Evolutionary conservation across 2,797 vertebrate genomes (phyloP).

Genomic region (Gymnodraco acuticeps): DNA sequence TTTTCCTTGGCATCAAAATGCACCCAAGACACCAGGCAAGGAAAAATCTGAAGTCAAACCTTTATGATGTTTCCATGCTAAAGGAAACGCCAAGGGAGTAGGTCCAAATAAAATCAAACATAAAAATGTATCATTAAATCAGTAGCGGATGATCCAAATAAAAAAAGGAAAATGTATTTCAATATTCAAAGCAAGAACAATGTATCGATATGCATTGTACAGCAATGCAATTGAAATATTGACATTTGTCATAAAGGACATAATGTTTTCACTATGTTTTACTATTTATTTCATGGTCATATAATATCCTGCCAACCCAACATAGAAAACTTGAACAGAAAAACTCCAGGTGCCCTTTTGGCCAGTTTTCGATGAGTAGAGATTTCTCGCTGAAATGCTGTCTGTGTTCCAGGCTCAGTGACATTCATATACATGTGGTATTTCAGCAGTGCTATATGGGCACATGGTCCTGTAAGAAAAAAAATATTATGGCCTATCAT

Average conservation of each 20-base stretch:
- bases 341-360: not conserved
- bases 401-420: conserved; percentile 5
- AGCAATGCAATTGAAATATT: too few relatives aligned
- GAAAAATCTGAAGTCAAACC: not conserved
- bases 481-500: not conserved
- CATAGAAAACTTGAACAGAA: not conserved
- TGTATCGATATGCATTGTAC: too few relatives aligned
- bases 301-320: not conserved
- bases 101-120: conserved; percentile 1
- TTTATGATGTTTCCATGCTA: conserved; percentile 17
- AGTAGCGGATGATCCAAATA: not conserved
- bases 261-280: not conserved
- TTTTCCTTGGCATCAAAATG: conserved; percentile 32
- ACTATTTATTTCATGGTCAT: not conserved
- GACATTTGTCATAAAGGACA: too few relatives aligned
- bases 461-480: conserved; percentile 12
- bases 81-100: not conserved
- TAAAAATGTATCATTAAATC: not conserved
- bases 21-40: conserved; percentile 10
- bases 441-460: conserved; percentile 5
- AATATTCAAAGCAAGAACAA: too few relatives aligned
- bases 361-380: conserved; percentile 8
- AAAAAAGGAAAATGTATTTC: not conserved
- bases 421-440: conserved; percentile 19
- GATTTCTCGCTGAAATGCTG: conserved; percentile 12